A percentile compares a stretch with the other conserved stretches of the same genome.
These are phyloP conservation scores for Rhagoletis zephyria DNA, from an alignment of 1,140 invertebrate genomes.

Conservation along the genomic window DNA sequence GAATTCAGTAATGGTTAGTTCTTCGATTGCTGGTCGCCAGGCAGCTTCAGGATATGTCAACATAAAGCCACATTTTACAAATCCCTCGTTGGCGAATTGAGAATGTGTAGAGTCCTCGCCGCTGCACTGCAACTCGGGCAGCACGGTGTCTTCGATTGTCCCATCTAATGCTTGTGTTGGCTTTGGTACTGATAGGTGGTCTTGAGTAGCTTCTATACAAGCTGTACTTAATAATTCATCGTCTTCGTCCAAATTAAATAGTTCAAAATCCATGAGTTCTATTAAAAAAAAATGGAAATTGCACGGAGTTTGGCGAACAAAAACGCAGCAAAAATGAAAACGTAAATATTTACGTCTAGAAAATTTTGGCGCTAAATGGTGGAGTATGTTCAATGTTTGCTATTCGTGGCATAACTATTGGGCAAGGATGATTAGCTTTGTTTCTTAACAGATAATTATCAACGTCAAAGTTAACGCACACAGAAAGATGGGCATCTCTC, in stretches of 20 bases:
- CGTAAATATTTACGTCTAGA: not conserved
- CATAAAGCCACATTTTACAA: slow-evolving; percentile 63
- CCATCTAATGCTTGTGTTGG: slow-evolving; percentile 47
- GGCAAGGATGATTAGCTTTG: too few species aligned
- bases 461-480: too few species aligned
- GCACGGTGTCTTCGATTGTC: slow-evolving; percentile 54
- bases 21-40: slow-evolving; percentile 29
- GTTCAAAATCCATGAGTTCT: slow-evolving; percentile 68
- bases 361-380: slow-evolving; percentile 2
- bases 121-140: slow-evolving; percentile 67
- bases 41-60: not conserved
- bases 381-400: not conserved
- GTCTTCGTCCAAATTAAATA: slow-evolving; percentile 70
- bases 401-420: too few species aligned
- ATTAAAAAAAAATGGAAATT: not conserved
- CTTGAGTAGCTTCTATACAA: slow-evolving; percentile 63
- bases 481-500: too few species aligned
- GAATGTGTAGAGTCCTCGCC: slow-evolving; percentile 61
- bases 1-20: slow-evolving; percentile 53
- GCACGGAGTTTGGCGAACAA: not conserved
- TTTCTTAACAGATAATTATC: too few species aligned
- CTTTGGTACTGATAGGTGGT: slow-evolving; percentile 42
- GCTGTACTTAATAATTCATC: slow-evolving; percentile 66
- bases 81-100: slow-evolving; percentile 60
- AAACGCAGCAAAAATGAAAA: slow-evolving; percentile 14